These are phyloP conservation scores for Kuschelorhynchus macadamiae DNA, from an alignment of 2,888 invertebrate genomes.

Conservation along the genomic window DNA sequence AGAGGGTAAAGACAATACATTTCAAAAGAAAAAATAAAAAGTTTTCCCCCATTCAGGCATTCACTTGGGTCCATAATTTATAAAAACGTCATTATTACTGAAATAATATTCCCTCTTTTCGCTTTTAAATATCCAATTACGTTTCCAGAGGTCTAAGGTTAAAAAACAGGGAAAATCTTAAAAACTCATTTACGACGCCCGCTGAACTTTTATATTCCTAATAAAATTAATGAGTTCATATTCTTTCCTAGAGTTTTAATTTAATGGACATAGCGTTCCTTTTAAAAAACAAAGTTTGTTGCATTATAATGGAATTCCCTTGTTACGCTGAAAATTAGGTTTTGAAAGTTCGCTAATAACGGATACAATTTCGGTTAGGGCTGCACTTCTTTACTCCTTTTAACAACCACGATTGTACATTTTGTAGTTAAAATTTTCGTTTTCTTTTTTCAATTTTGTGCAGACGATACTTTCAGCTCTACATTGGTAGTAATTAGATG, in stretches of 20 bases:
- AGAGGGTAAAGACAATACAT: too few relatives aligned
- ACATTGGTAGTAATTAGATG: too few relatives aligned
- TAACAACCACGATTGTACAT: too few relatives aligned
- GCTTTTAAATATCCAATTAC: conserved; percentile 34
- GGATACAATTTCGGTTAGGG: not conserved
- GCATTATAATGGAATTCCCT: conserved; percentile 41
- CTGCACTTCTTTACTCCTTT: too few relatives aligned
- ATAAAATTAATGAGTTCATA: conserved; percentile 47
- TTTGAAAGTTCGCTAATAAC: conserved; percentile 24
- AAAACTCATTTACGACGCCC: conserved; percentile 42
- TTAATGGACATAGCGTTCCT: conserved; percentile 39
- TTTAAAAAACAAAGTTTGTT: conserved; percentile 41
- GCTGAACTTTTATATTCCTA: conserved; percentile 44
- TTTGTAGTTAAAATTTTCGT: not conserved
- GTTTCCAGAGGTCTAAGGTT: conserved; percentile 21
- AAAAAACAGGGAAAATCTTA: conserved; percentile 38
- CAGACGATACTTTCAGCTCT: too few relatives aligned
- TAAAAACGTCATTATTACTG: conserved; percentile 23
- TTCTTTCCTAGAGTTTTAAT: conserved; percentile 43
- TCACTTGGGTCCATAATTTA: too few relatives aligned
- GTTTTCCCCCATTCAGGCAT: too few relatives aligned
- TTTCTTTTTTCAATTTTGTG: too few relatives aligned
- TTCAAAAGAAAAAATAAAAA: too few relatives aligned
- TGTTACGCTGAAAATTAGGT: conserved; percentile 30
- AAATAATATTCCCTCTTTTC: conserved; percentile 22